Base-by-base conservation (phyloP, 2,113 vertebrate genomes). In the Chiloscyllium plagiosum region DNA sequence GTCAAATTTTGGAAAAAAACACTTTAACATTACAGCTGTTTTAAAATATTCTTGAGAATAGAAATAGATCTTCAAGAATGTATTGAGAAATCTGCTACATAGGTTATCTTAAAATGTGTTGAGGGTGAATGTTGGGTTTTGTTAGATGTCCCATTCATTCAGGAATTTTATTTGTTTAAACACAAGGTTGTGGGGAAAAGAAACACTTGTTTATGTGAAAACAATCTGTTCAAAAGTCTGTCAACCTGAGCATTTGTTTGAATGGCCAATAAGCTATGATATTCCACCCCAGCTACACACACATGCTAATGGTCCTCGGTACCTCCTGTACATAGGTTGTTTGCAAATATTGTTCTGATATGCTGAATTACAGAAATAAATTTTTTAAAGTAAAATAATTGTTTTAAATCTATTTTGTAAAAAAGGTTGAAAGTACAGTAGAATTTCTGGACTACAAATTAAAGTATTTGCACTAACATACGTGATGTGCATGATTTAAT, bases 331-430 rank as follows among this genome's bases (percentile, higher is more conserved):
- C 97, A 98, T 98, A 98, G 97, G 98, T 98, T 98, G 97, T 98
- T 96, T 98, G 98, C 98, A 98, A 98, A 98, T 98, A 98, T 98
- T 98, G 98, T 98, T 98, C 98, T 97, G 97, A 98, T 97, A 98
- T 98, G 98, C 97, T 97, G 97, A 98, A 98, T 97, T 98, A 98
- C 98, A 98, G 97, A 98, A 98, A 98, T 97, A 98, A 97, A 97
- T 98, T 98, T 98, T 97, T 98, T 98, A 98, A 98, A 98, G 98
- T 97, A 98, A 98, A 98, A 98, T 98, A 97, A 98, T 98, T 98
- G 98, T 98, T 98, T 98, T 98, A 98, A 98, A 98, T 98, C 98
- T 98, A 98, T 98, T 98, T 98, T 98, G 98, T 98, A 98, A 98
- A 98, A 97, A 98, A 98, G 68, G 68, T 98, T 98, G 98, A 98